phyloP scores from a whole-genome alignment of 2,113 vertebrate species.

The Aegotheles bennettii region DNA sequence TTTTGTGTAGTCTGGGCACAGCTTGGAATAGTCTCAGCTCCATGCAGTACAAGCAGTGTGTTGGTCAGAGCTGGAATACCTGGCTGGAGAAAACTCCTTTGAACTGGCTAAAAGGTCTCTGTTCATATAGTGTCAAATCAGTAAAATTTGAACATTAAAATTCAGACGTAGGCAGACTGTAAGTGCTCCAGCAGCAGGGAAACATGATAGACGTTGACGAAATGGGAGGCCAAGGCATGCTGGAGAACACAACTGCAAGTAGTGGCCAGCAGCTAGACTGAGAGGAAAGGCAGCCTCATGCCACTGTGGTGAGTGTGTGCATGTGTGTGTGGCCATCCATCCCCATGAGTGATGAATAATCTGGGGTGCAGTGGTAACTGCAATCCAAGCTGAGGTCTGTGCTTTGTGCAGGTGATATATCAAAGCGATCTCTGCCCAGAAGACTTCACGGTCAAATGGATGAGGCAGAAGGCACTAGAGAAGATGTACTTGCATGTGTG shows the following conservation, averaged over 20 bases:
- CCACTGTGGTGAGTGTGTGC: no score
- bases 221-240: not conserved
- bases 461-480: not conserved
- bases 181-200: not conserved
- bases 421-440: not conserved
- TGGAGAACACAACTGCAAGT: not conserved
- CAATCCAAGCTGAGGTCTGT: not conserved
- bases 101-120: not conserved
- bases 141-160: not conserved
- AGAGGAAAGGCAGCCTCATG: not conserved
- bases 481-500: not conserved
- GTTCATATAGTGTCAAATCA: not conserved
- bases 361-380: not conserved
- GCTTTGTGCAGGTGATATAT: not conserved
- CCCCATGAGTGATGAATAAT: not conserved
- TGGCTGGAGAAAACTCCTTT: not conserved
- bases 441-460: not conserved
- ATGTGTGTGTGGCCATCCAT: accelerated
- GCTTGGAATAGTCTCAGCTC: not conserved
- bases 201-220: not conserved
- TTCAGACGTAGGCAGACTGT: not conserved
- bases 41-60: not conserved
- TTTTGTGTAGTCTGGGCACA: not conserved
- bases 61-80: accelerated
- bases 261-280: not conserved